Evolutionary conservation across 2,888 invertebrate species (phyloP).

Genomic region (Oithona nana): DNA sequence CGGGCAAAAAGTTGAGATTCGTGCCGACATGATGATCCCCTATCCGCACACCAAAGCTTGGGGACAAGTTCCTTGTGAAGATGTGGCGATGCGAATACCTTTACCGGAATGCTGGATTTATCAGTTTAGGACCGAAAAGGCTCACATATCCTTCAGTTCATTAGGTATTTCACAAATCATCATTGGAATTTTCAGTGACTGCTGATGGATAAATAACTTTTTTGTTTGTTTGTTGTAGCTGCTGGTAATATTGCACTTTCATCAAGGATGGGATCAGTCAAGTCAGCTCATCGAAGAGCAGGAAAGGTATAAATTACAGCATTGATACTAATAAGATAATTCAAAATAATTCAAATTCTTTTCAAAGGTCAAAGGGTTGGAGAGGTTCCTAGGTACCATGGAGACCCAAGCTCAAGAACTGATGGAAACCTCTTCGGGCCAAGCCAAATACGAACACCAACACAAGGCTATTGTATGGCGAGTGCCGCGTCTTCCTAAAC

Average conservation of each 20-base stretch:
- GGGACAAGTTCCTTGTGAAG: constrained; percentile 64
- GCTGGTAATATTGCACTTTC: constrained; percentile 10
- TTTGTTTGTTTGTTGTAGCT: no score
- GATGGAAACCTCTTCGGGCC: constrained; percentile 86
- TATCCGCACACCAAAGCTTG: constrained; percentile 27
- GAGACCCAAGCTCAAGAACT: constrained; percentile 73
- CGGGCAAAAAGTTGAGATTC: constrained; percentile 57
- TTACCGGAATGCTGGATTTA: constrained; percentile 99
- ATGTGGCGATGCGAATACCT: constrained; percentile 85
- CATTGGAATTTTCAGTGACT: no score
- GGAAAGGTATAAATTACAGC: constrained; percentile 7
- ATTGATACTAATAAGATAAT: constrained; percentile 17
- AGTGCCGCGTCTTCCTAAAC: constrained; percentile 88
- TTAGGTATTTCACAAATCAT: no score
- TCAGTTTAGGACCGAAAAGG: constrained; percentile 90
- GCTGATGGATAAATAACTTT: no score
- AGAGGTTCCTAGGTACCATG: constrained; percentile 72
- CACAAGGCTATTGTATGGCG: constrained; percentile 95
- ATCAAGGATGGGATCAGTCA: constrained; percentile 52
- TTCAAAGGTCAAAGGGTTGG: constrained; percentile 79
- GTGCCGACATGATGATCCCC: constrained; percentile 86
- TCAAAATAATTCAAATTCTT: constrained; percentile 33
- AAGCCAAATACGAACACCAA: constrained; percentile 97
- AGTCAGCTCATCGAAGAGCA: constrained; percentile 57
- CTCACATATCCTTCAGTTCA: constrained; percentile 52